Percentiles rank a stretch among this genome's conserved stretches.
Conservation (phyloP, 2,113 vertebrate genomes). For the Odontesthes bonariensis region DNA sequence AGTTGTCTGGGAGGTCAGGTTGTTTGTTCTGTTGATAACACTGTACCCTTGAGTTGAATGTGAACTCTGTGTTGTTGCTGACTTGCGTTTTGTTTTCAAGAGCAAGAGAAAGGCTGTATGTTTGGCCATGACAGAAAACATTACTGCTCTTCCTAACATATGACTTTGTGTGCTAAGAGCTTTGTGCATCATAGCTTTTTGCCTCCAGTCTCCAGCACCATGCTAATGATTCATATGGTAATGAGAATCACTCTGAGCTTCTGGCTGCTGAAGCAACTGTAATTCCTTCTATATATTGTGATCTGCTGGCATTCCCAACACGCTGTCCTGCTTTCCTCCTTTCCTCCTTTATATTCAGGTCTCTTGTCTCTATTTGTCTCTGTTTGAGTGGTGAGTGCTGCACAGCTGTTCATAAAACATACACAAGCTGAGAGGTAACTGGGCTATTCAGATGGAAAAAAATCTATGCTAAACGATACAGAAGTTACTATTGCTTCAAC, state of each 20-base stretch:
- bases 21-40: constrained; percentile 9
- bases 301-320: constrained; percentile 49
- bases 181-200: constrained; percentile 64
- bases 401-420: constrained; percentile 35
- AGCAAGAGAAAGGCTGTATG: constrained; percentile 29
- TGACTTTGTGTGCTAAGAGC: constrained; percentile 48
- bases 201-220: constrained; percentile 58
- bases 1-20: constrained; percentile 16
- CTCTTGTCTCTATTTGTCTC: neutral
- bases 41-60: constrained; percentile 53
- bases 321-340: constrained; percentile 11
- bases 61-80: constrained; percentile 15
- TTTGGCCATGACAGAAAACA: constrained; percentile 58
- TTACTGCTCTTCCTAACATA: constrained; percentile 61
- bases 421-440: constrained; percentile 14
- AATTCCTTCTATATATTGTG: constrained; percentile 51
- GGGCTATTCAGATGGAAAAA: constrained; percentile 23
- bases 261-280: constrained; percentile 44
- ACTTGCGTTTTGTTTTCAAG: constrained; percentile 13
- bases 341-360: constrained; percentile 1
- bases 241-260: constrained; percentile 62
- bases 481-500: neutral
- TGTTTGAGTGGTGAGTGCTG: constrained; percentile 24
- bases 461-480: constrained; percentile 3
- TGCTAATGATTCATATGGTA: constrained; percentile 80